These are phyloP conservation scores for Stylophora pistillata DNA, from an alignment of 64 coral and sea anemone species.

Conservation along the genomic window DNA sequence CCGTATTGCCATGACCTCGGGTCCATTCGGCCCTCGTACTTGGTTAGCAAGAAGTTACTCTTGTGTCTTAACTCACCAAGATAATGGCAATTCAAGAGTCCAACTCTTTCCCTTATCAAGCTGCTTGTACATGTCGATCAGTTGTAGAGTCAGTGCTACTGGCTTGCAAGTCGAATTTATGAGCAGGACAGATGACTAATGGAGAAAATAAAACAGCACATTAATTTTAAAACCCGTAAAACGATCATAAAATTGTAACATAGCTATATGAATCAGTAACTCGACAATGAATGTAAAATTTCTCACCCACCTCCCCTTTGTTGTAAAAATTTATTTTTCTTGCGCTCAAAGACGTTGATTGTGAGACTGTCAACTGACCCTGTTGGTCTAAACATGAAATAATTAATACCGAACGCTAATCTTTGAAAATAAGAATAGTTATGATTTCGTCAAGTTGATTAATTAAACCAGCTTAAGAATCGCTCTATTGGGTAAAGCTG, in stretches of 20 bases:
- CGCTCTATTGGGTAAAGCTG: too few species aligned
- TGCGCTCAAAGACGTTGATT: background rate
- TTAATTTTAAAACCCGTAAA: background rate
- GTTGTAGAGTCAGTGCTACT: conserved; percentile 26
- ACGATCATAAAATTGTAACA: too few species aligned
- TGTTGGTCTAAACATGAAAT: conserved; percentile 20
- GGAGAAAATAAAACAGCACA: background rate
- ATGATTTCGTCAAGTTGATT: too few species aligned
- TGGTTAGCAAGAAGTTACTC: background rate
- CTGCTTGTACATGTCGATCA: conserved; percentile 48
- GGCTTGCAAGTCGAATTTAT: conserved; percentile 59
- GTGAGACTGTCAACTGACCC: conserved; percentile 34
- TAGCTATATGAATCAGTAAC: too few species aligned
- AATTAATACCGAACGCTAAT: background rate
- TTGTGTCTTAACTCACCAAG: conserved; percentile 36
- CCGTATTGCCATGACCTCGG: too few species aligned
- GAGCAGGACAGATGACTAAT: conserved; percentile 38
- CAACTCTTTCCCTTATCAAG: conserved; percentile 28
- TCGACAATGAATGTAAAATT: too few species aligned
- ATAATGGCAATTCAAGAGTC: conserved; percentile 55
- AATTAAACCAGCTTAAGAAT: too few species aligned
- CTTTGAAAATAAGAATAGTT: background rate
- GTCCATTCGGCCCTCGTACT: too few species aligned
- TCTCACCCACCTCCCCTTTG: conserved; percentile 20
- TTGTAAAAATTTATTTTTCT: conserved; percentile 34